Base-by-base conservation (phyloP, 2,888 invertebrate genomes). In the Podabrus alpinus region DNA sequence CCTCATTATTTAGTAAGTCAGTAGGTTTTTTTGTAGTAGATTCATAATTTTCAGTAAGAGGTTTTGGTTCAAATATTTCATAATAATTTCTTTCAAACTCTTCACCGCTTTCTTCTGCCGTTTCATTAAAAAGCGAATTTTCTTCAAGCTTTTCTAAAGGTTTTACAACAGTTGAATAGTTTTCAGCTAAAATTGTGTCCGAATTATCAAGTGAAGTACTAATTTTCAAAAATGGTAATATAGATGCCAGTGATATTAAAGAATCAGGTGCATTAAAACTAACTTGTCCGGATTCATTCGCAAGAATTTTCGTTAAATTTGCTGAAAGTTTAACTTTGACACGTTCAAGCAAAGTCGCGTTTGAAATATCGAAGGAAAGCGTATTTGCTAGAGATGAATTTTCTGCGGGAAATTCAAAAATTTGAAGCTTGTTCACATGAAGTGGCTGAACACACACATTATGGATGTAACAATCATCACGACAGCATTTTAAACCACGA, bases 391-490 rank as follows among this genome's bases (percentile, higher is more conserved):
- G 2, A 15, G n/a, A 13, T 59, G 19, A 9, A 15, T n/a, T 62
- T 9, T 64, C 19, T n/a, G 45, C 45, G 15, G 29, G 21, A 15
- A 61, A 21, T 9, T 59, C 64, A 9, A 21, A 16, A 7, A 69
- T 19, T 60, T 69, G 10, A 3, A 64, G 24, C 1, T 69, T 72
- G 3, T 69, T 25, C 25, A 45, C 17, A 19, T 75, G 66, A 7
- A 68, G 15, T 3, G 72, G 66, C 7, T 60, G 29, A 15, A 75
- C 67, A 25, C 75, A 75, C 5, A 75, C 72, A 21, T 68, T 69
- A 59, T 75, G 75, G 7, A 72, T 62, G 24, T 70, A 75, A n/a
- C 75, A 75, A 24, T 68, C 72, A 59, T 64, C 68, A 13, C 62
- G 29, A 15, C 75, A 75, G 25, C 75, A 75, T 21, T 75, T 75